Base-by-base conservation (phyloP, 2,888 invertebrate species). In the Habroteleia sp. region DNA sequence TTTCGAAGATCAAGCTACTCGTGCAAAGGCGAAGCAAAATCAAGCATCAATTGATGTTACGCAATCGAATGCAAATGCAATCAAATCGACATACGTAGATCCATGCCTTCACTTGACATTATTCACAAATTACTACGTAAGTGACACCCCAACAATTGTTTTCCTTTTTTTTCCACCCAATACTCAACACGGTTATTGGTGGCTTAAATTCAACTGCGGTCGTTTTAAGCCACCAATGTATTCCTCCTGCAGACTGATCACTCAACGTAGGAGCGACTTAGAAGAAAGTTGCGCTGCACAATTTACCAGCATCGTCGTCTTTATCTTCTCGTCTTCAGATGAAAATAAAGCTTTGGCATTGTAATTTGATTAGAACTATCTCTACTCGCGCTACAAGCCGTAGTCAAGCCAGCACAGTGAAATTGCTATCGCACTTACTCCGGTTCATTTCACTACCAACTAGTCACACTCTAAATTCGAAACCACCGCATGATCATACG, bases 401-500 rank as follows among this genome's bases (percentile, higher is more conserved):
- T 31, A 56, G 20, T 8, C 31, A 35, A 31, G 13, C 44, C 14
- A 2, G 37, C 17, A 10, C 37, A 8, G 8, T 16, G 33, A 42
- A 69, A 60, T 39, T 31, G 39, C 11, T 13, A 20, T 41, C 17
- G 68, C 60, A 75, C 76, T 77, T 75, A 78, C 76, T 76, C 66
- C 77, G 81, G 77, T 77, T 69, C 76, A 74, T 78, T 77, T 81
- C 80, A 76, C 83, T 80, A 82, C 81, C 79, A 80, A 80, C 82
- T 83, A 86, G 84, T 82, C 77, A 82, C 86, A 86, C 86, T 87
- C 86, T 87, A 85, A 87, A 87, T 87, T 86, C 86, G 85, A 87
- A 87, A 86, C 83, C 48, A 73, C 69, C 60, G 68, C 66, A 39
- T 52, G 42, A 33, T 25, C 11, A 7, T n/a, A 11, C 10, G 42